Conservation (phyloP, 1,140 invertebrate species). For the Pogonus chalceus region DNA sequence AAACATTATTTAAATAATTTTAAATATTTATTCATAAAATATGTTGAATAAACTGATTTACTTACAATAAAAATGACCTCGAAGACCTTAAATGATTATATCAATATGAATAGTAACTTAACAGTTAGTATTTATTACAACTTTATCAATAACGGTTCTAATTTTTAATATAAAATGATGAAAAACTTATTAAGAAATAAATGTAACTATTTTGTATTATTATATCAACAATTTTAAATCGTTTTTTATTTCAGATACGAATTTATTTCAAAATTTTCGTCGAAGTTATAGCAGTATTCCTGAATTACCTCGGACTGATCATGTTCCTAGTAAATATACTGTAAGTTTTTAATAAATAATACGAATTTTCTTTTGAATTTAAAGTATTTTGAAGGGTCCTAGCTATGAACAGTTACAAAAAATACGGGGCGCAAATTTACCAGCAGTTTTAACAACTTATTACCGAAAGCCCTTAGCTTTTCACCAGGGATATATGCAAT, state of each 20-base stretch:
- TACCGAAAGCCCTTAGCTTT: constrained; percentile 79
- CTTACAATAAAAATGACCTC: too few species aligned
- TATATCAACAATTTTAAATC: too few species aligned
- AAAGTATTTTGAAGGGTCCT: constrained; percentile 38
- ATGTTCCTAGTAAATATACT: constrained; percentile 33
- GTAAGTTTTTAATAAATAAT: constrained; percentile 27
- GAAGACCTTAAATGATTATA: too few species aligned
- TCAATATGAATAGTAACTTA: too few species aligned
- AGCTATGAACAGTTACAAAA: constrained; percentile 45
- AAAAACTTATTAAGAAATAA: too few species aligned
- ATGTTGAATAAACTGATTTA: too few species aligned
- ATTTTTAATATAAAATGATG: too few species aligned
- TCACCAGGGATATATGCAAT: constrained; percentile 82
- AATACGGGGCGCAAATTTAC: constrained; percentile 52
- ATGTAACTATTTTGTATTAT: too few species aligned
- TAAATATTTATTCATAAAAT: too few species aligned
- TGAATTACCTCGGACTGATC: constrained; percentile 35
- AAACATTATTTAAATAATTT: too few species aligned
- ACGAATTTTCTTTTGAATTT: constrained; percentile 14
- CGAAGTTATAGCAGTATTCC: constrained; percentile 9
- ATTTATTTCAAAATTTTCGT: neutral
- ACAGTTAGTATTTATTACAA: too few species aligned
- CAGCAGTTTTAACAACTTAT: constrained; percentile 60
- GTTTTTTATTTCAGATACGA: neutral
- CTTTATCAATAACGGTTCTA: too few species aligned